A percentile compares a stretch with the other conserved stretches of the same genome.
These are phyloP conservation scores for Archips xylosteana DNA, from an alignment of 2,888 invertebrate genomes.

Conservation along the genomic window DNA sequence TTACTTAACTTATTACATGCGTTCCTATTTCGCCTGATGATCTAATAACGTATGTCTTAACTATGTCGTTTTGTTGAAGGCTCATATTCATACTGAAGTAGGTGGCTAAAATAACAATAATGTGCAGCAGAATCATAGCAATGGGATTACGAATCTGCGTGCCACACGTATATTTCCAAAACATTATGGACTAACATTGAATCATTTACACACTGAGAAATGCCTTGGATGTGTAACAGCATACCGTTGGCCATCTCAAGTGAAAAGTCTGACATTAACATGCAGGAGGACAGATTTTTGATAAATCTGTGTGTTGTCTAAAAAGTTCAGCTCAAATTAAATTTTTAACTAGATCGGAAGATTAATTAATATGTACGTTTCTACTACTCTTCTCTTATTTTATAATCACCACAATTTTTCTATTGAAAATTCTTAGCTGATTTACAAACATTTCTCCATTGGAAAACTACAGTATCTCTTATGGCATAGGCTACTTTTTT, in stretches of 20 bases:
- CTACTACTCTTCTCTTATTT: too few relatives aligned
- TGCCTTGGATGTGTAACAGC: not conserved
- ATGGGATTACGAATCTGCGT: constrained; percentile 4
- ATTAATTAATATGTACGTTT: too few relatives aligned
- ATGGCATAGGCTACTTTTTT: too few relatives aligned
- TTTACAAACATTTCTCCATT: too few relatives aligned
- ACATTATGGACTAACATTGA: constrained; percentile 3
- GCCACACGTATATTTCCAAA: constrained; percentile 4
- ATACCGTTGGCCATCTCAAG: not conserved
- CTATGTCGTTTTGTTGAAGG: not conserved
- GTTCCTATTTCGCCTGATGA: constrained; percentile 2
- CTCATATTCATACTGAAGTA: not conserved
- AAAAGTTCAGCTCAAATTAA: too few relatives aligned
- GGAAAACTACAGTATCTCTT: too few relatives aligned
- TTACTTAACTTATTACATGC: not conserved
- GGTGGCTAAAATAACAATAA: not conserved
- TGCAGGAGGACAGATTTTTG: too few relatives aligned
- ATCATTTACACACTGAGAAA: not conserved
- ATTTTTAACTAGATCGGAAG: too few relatives aligned
- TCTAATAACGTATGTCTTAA: not conserved
- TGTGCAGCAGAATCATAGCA: not conserved
- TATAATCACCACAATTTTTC: too few relatives aligned
- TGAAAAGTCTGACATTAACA: too few relatives aligned
- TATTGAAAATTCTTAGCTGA: too few relatives aligned
- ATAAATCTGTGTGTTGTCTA: too few relatives aligned